Evolutionary conservation across 2,797 vertebrate genomes (phyloP), one percentile per base, ranked within the genome.

Genomic region (Chelidonichthys spinosus): DNA sequence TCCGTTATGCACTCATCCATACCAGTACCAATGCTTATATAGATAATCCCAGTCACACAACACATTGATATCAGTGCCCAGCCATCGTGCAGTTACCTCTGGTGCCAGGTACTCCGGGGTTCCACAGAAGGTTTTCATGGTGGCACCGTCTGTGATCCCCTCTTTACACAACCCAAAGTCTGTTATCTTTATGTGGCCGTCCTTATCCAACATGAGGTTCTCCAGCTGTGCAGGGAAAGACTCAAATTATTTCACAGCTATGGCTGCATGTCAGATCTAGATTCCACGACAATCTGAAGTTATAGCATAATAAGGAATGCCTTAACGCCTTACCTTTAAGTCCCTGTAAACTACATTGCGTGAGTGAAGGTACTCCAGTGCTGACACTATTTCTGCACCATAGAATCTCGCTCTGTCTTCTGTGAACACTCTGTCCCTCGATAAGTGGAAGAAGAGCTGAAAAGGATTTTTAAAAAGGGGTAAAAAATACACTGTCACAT

Each of bases 131-230:
- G 97, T 99, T 74, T 95, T 97, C 97, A 98, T 99, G 70, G 97
- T 97, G 86, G 97, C 96, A 0, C 97, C 97, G 0, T 97, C 97
- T 0, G 96, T 96, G 89, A 98, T 95, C 49, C 97, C 97, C 74
- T 99, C 97, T 90, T 99, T 99, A 92, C 97, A 99, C 14, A 99
- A 92, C n/a, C 97, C 97, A 0, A 98, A 99, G 85, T 99, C 97
- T 0, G 97, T 98, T 87, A 98, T 98, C 83, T 98, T 98, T 87
- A 99, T 96, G 92, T 98, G 97, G 1, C 97, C 97, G 0, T 98
- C 97, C 76, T 98, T 98, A 84, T 98, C 97, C 90, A 99, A 90
- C 97, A 98, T 97, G 36, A 99, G 96, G 78, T 98, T 99, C 87
- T 99, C 97, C 92, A 99, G 94, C 97, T 98, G 89, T 78, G 33